Base-by-base conservation (phyloP, 2,888 invertebrate genomes). In the Cybosia mesomella region DNA sequence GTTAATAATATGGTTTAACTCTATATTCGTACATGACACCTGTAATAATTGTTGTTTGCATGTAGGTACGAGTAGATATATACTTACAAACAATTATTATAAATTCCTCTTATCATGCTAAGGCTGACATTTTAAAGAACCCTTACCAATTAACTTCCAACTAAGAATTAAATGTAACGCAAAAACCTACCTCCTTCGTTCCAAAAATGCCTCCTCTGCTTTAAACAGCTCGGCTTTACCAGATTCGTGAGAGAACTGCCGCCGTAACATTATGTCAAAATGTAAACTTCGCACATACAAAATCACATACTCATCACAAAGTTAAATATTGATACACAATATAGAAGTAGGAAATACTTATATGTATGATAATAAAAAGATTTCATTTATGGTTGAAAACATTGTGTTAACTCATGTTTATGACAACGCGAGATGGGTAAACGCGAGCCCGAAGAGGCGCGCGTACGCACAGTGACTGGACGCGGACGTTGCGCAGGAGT, bases 231-330 rank as follows among this genome's bases (percentile, higher is more conserved):
- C 94, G 5, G 92, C 86, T 80, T 90, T 93, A 22, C 94, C 95
- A 21, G 95, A 93, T 75, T 95, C 95, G 66, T 93, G 93, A 36
- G 95, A 95, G 79, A 90, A 93, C 76, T 95, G 95, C 65, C 95
- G 85, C 61, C 93, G 87, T 81, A 94, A 87, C 91, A 92, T 85
- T 75, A 83, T 85, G 62, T 66, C 78, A 68, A 79, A 64, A 68
- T 67, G 73, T 59, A 73, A 71, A 68, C 67, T 70, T 69, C 61
- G 80, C 68, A 74, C 54, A 39, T 24, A 39, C 49, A 64, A 49
- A 22, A 58, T 70, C 58, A 65, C 74, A 71, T 71, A 62, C 24
- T 67, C 32, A 54, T 59, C 58, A 67, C 21, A 13, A 7, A 22
- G 18, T 18, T 1, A 13, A 49, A 49, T 34, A n/a, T 32, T 13